These are phyloP conservation scores for Caerostris darwini DNA, from an alignment of 1,140 invertebrate species.

Conservation along the genomic window DNA sequence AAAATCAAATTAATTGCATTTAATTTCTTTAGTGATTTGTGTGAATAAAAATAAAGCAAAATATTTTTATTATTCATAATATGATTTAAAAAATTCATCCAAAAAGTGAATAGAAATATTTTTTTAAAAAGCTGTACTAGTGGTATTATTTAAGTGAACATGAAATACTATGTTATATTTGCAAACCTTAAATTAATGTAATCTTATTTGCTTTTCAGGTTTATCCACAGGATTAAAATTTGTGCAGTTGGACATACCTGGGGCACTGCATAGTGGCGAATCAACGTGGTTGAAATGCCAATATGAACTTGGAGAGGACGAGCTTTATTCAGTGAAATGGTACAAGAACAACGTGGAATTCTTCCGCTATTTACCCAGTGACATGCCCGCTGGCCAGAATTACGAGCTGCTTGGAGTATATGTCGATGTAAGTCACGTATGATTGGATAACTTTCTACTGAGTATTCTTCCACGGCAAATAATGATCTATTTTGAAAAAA, in stretches of 20 bases:
- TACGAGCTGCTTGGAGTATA: conserved; percentile 79
- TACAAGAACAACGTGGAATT: conserved; percentile 80
- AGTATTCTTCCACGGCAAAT: conserved; percentile 18
- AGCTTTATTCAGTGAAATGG: conserved; percentile 81
- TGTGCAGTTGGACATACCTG: conserved; percentile 78
- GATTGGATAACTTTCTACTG: not conserved
- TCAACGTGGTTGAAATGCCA: conserved; percentile 81
- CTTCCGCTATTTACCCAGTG: conserved; percentile 78
- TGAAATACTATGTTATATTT: too few species aligned
- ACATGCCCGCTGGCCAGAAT: conserved; percentile 73
- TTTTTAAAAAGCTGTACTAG: too few species aligned
- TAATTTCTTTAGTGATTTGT: too few species aligned
- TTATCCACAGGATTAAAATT: conserved; percentile 68
- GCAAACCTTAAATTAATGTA: not conserved
- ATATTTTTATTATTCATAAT: too few species aligned
- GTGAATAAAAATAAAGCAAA: too few species aligned
- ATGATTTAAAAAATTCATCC: too few species aligned
- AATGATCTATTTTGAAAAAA: conserved; percentile 13
- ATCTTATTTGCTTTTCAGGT: conserved; percentile 39
- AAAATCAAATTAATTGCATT: too few species aligned
- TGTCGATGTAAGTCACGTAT: conserved; percentile 78
- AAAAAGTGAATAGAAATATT: too few species aligned
- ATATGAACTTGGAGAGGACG: conserved; percentile 81
- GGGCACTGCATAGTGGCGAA: conserved; percentile 75
- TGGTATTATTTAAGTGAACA: too few species aligned